Evolutionary conservation across 2,888 invertebrate genomes (phyloP).

Genomic region (Tricholauxania praeusta): DNA sequence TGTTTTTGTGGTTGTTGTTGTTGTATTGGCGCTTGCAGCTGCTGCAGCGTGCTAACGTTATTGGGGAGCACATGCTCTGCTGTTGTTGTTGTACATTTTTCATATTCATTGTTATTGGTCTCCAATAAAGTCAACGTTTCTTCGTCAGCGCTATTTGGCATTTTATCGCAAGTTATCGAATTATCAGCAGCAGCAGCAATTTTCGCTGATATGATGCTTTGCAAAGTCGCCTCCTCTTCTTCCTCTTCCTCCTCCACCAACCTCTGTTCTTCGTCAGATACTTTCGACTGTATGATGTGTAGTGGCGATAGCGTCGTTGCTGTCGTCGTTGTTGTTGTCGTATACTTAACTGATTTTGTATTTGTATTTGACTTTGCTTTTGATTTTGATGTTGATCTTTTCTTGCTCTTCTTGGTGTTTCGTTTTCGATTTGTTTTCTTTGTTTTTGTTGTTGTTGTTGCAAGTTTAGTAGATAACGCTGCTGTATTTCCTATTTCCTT

Average conservation of each 20-base stretch:
- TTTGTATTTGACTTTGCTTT: conserved; percentile 43
- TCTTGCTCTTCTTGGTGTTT: conserved; percentile 12
- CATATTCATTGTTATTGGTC: conserved; percentile 59
- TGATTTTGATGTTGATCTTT: not conserved
- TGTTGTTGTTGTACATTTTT: conserved; percentile 46
- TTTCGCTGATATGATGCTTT: conserved; percentile 5
- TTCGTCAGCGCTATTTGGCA: not conserved
- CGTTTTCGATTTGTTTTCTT: conserved; percentile 14
- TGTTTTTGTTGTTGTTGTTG: conserved; percentile 4
- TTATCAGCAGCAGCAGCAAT: conserved; percentile 4
- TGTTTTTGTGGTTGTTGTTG: conserved; percentile 42
- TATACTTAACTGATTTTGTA: conserved; percentile 28
- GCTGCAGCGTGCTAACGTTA: not conserved
- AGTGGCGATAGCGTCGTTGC: not conserved
- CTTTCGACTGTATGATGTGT: not conserved
- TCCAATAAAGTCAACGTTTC: conserved; percentile 38
- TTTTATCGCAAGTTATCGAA: conserved; percentile 3
- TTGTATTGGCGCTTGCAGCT: conserved; percentile 21
- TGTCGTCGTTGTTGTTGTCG: conserved; percentile 11
- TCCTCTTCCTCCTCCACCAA: conserved; percentile 6
- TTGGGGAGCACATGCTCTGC: conserved; percentile 17
- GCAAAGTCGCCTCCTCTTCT: conserved; percentile 12
- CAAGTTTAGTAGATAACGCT: conserved; percentile 30
- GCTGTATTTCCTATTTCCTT: not conserved
- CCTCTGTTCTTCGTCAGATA: not conserved